Evolutionary conservation across 2,113 vertebrate species (phyloP).

Genomic region (Laticauda colubrina): DNA sequence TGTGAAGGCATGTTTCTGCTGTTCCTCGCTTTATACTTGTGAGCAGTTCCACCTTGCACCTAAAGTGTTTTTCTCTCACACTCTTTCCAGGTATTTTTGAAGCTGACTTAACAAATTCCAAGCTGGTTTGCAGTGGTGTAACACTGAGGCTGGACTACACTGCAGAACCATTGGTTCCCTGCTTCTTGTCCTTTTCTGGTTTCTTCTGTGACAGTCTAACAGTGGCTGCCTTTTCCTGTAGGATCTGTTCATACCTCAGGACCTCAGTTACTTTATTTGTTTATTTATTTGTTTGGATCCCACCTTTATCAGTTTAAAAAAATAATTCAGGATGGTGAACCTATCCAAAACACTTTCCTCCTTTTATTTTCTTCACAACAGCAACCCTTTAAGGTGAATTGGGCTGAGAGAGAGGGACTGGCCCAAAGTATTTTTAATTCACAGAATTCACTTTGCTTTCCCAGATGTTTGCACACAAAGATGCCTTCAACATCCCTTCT

Average conservation of each 20-base stretch:
- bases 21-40: neutral
- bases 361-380: neutral
- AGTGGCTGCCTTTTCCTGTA: neutral
- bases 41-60: neutral
- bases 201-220: neutral
- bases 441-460: neutral
- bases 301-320: too few relatives aligned
- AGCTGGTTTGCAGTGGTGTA: neutral
- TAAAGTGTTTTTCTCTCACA: neutral
- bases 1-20: neutral
- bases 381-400: neutral
- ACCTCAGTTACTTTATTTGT: neutral
- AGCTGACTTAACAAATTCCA: neutral
- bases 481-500: neutral
- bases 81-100: neutral
- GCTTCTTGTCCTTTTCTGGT: neutral
- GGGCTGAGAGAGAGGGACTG: neutral
- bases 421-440: neutral
- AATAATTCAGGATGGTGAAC: neutral
- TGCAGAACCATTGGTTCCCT: neutral
- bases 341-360: neutral
- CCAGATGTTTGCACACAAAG: neutral
- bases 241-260: neutral
- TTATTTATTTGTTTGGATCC: neutral
- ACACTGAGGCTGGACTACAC: neutral